Evolutionary conservation across 2,888 invertebrate genomes (phyloP).

Genomic region (Eupithecia vulgata): DNA sequence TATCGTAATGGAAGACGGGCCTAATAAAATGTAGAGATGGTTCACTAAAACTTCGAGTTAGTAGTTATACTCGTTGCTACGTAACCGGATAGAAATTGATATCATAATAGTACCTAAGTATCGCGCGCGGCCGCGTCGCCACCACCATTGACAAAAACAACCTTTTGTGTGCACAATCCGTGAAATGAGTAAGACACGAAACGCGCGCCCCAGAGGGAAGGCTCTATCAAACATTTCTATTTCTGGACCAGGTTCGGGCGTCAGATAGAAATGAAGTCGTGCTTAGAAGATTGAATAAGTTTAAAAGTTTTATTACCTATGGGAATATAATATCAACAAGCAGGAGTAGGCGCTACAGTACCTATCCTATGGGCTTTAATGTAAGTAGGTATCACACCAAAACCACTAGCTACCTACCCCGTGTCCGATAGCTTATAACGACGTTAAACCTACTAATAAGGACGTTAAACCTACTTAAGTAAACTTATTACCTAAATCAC

Average conservation of each 20-base stretch:
- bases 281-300: neutral
- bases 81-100: constrained; percentile 27
- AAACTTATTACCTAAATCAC: neutral
- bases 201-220: constrained; percentile 33
- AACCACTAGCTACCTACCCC: neutral
- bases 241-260: neutral
- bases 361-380: neutral
- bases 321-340: neutral
- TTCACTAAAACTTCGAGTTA: neutral
- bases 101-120: constrained; percentile 18
- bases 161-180: constrained; percentile 49
- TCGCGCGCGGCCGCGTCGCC: constrained; percentile 28
- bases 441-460: too few species aligned
- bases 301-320: neutral
- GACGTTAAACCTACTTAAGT: neutral
- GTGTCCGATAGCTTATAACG: neutral
- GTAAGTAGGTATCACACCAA: neutral
- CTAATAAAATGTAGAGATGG: neutral
- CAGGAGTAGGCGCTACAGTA: neutral
- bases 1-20: too few species aligned
- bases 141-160: constrained; percentile 35
- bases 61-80: neutral
- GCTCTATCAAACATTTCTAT: constrained; percentile 33
- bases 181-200: constrained; percentile 54
- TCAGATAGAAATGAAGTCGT: neutral